These are phyloP conservation scores for Griposia aprilina DNA, from an alignment of 2,888 invertebrate species.

Conservation along the genomic window DNA sequence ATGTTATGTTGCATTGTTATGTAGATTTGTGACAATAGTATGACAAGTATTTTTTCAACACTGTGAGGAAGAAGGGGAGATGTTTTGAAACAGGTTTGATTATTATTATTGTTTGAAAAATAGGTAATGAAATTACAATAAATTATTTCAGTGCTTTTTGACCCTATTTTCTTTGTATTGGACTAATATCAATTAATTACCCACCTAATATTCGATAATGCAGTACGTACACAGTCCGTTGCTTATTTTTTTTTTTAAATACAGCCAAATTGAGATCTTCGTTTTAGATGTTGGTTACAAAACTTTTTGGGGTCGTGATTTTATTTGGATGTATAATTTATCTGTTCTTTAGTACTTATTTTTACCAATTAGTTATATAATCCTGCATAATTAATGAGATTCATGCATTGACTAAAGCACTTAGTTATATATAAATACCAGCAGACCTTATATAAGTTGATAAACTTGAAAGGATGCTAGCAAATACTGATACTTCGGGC, in stretches of 20 bases:
- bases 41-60: constrained; percentile 77
- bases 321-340: background rate
- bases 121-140: background rate
- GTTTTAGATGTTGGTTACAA: background rate
- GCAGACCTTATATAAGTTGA: constrained; percentile 31
- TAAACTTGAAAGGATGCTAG: constrained; percentile 31
- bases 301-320: background rate
- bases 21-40: constrained; percentile 78
- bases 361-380: background rate
- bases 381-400: background rate
- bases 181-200: background rate
- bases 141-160: background rate
- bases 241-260: background rate
- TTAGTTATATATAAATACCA: constrained; percentile 12
- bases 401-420: constrained; percentile 7
- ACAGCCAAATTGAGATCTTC: background rate
- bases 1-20: constrained; percentile 87
- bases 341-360: background rate
- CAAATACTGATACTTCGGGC: constrained; percentile 15
- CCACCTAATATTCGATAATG: background rate
- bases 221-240: background rate
- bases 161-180: background rate
- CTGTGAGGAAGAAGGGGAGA: constrained; percentile 43
- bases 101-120: background rate
- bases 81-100: constrained; percentile 19